These are phyloP conservation scores for Falco rusticolus DNA, from an alignment of 2,797 vertebrate species.

Conservation along the genomic window DNA sequence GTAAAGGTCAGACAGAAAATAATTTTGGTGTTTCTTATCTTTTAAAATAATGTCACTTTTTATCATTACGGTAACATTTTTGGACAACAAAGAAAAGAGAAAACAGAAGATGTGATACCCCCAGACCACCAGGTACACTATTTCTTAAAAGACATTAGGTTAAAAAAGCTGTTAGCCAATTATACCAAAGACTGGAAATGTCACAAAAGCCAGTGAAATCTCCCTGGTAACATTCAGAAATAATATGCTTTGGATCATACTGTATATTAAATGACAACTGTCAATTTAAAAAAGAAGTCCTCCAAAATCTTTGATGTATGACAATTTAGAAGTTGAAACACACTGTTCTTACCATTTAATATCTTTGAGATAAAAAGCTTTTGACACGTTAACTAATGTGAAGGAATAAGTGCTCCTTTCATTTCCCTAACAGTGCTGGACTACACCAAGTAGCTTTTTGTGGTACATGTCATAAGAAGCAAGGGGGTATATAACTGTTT, in stretches of 20 bases:
- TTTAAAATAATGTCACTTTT: slow-evolving; percentile 80
- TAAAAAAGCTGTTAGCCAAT: slow-evolving; percentile 79
- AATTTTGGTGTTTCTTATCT: slow-evolving; percentile 78
- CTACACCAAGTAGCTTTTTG: background rate
- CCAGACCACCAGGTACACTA: slow-evolving; percentile 36
- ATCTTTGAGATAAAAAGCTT: slow-evolving; percentile 70
- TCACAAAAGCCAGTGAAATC: slow-evolving; percentile 79
- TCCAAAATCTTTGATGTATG: slow-evolving; percentile 78
- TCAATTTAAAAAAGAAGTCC: slow-evolving; percentile 75
- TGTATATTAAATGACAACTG: slow-evolving; percentile 81
- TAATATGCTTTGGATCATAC: slow-evolving; percentile 81
- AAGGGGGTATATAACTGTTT: background rate
- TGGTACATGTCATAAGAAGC: background rate
- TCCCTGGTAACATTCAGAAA: slow-evolving; percentile 80
- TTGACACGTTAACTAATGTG: slow-evolving; percentile 58
- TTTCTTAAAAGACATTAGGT: slow-evolving; percentile 67
- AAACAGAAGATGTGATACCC: slow-evolving; percentile 74
- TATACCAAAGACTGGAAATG: slow-evolving; percentile 78
- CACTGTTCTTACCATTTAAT: slow-evolving; percentile 74
- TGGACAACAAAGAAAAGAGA: slow-evolving; percentile 61
- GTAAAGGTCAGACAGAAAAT: slow-evolving; percentile 81
- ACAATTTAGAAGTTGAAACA: slow-evolving; percentile 81
- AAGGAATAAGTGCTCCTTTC: slow-evolving; percentile 60
- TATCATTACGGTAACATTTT: slow-evolving; percentile 76
- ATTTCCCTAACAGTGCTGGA: slow-evolving; percentile 47